These are phyloP conservation scores for Tigriopus californicus DNA, from an alignment of 2,888 invertebrate species.

Conservation along the genomic window DNA sequence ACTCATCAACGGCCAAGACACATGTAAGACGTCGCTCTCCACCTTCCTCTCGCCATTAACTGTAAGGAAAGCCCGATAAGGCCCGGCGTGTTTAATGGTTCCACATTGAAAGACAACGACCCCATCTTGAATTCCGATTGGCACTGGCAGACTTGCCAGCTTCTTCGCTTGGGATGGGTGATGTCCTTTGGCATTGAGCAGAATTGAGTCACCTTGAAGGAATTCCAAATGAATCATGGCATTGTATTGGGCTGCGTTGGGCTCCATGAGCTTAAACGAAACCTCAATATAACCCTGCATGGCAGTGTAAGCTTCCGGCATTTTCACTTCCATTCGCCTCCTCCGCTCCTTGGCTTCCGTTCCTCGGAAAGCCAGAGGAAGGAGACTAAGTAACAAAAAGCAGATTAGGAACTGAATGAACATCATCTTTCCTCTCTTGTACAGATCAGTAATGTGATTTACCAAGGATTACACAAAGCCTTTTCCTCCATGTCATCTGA, in stretches of 20 bases:
- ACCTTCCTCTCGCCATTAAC: neutral
- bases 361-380: neutral
- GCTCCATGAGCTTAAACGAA: neutral
- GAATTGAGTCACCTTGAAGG: neutral
- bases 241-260: neutral
- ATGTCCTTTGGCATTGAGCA: neutral
- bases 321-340: neutral
- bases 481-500: too few relatives aligned
- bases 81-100: neutral
- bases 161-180: neutral
- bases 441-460: too few relatives aligned
- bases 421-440: too few relatives aligned
- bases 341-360: neutral
- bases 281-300: neutral
- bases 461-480: too few relatives aligned
- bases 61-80: neutral
- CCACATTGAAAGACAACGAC: slow-evolving; percentile 1
- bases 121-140: neutral
- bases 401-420: neutral
- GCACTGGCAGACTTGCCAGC: neutral
- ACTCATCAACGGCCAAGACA: neutral
- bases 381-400: neutral
- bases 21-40: neutral
- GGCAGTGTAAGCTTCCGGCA: slow-evolving; percentile 2
- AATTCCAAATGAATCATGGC: neutral